Evolutionary conservation across 2,797 vertebrate species (phyloP).

Genomic region (Lophius americanus): DNA sequence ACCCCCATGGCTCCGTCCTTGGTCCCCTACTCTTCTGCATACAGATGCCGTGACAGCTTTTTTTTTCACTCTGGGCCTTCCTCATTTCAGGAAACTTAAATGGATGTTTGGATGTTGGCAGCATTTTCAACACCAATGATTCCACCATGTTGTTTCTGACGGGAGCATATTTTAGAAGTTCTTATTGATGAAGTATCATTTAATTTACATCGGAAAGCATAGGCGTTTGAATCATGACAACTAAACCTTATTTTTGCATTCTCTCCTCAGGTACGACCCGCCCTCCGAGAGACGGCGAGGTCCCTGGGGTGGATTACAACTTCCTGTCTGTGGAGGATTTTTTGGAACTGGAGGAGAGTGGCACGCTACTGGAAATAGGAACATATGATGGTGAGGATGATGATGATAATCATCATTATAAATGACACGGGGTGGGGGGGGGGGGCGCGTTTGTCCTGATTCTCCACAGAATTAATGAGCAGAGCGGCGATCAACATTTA

Average conservation of each 20-base stretch:
- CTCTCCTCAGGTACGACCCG: slow-evolving; percentile 91
- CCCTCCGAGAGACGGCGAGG: slow-evolving; percentile 91
- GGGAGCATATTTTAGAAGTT: too few species aligned
- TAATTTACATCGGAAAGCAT: too few species aligned
- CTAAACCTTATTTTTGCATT: slow-evolving; percentile 19
- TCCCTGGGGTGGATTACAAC: slow-evolving; percentile 95
- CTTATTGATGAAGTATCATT: too few species aligned
- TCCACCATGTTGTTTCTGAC: too few species aligned
- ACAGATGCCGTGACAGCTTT: background rate
- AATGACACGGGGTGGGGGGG: slow-evolving; percentile 15
- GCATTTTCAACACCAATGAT: slow-evolving; percentile 20
- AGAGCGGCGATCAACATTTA: slow-evolving; percentile 32
- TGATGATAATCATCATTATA: slow-evolving; percentile 17
- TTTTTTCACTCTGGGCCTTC: slow-evolving; percentile 6
- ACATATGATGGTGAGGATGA: slow-evolving; percentile 92
- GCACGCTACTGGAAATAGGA: slow-evolving; percentile 95
- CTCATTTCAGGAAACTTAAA: slow-evolving; percentile 28
- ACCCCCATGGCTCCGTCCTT: too few species aligned
- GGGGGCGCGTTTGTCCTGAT: slow-evolving; percentile 52
- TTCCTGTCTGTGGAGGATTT: slow-evolving; percentile 96
- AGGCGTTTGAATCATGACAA: too few species aligned
- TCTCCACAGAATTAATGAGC: slow-evolving; percentile 44
- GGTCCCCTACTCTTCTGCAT: too few species aligned
- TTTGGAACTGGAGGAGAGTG: slow-evolving; percentile 90
- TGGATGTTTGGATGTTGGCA: slow-evolving; percentile 23